These are phyloP conservation scores for Nannobrachium achirus DNA, from an alignment of 2,113 vertebrate genomes.

Conservation along the genomic window DNA sequence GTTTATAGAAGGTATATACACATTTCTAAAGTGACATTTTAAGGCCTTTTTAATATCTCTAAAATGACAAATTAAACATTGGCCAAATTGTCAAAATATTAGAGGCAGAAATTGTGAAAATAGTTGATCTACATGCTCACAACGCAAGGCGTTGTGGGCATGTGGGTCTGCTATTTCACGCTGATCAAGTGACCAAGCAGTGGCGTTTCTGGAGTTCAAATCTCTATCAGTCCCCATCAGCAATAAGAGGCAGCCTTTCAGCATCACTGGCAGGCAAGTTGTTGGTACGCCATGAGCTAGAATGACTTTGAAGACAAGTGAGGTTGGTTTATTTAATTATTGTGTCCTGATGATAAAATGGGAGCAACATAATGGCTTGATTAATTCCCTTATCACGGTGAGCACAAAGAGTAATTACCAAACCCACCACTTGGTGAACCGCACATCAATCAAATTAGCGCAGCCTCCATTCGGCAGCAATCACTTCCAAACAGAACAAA, in stretches of 20 bases:
- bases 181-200: slow-evolving; percentile 4
- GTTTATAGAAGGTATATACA: too few species aligned
- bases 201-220: slow-evolving; percentile 5
- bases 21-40: too few species aligned
- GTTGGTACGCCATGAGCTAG: slow-evolving; percentile 4
- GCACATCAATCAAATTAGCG: slow-evolving; percentile 83
- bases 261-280: slow-evolving; percentile 26
- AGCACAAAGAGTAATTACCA: slow-evolving; percentile 88
- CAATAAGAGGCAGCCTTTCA: slow-evolving; percentile 19
- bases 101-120: too few species aligned
- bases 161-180: too few species aligned
- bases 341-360: slow-evolving; percentile 77
- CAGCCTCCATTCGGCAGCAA: slow-evolving; percentile 61
- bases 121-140: too few species aligned
- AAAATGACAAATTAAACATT: too few species aligned
- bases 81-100: too few species aligned
- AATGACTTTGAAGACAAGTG: slow-evolving; percentile 71
- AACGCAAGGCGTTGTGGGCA: too few species aligned
- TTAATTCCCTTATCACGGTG: slow-evolving; percentile 87
- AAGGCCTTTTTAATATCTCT: too few species aligned
- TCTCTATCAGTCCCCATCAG: slow-evolving; percentile 49
- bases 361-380: slow-evolving; percentile 83
- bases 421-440: slow-evolving; percentile 78
- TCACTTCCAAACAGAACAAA: slow-evolving; percentile 66
- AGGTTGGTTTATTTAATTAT: slow-evolving; percentile 83